These are phyloP conservation scores for Ptychobarbus kaznakovi DNA, from an alignment of 2,797 vertebrate genomes.

Conservation along the genomic window DNA sequence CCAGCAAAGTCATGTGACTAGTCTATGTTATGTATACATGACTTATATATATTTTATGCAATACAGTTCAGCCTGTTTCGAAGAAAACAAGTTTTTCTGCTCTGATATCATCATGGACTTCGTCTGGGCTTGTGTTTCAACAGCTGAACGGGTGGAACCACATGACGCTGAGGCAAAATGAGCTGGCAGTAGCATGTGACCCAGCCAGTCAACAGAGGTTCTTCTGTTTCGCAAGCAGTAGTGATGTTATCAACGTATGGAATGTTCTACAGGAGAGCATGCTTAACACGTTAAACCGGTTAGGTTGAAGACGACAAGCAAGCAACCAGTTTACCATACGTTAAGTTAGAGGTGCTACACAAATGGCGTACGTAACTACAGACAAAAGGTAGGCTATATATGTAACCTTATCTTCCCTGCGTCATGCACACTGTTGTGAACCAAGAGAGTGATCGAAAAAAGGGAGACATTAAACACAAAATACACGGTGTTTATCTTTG, in stretches of 20 bases:
- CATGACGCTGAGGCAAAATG: slow-evolving; percentile 5
- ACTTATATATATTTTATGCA: background rate
- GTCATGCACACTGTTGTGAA: background rate
- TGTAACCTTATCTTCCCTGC: background rate
- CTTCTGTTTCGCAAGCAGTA: slow-evolving; percentile 12
- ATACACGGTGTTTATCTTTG: background rate
- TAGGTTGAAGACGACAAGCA: background rate
- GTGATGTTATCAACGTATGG: slow-evolving; percentile 6
- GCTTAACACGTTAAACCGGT: background rate
- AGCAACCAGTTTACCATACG: background rate
- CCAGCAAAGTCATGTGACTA: background rate
- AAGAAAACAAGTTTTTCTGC: background rate
- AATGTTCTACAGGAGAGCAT: slow-evolving; percentile 5
- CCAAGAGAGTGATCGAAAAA: background rate
- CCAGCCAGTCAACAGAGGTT: background rate
- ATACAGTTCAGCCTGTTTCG: background rate
- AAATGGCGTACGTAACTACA: slow-evolving; percentile 27
- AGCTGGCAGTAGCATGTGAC: slow-evolving; percentile 41
- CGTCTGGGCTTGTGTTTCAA: slow-evolving; percentile 27
- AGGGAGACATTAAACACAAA: too few species aligned
- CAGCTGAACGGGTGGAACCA: slow-evolving; percentile 3
- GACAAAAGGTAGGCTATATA: slow-evolving; percentile 45
- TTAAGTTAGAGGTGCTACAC: background rate
- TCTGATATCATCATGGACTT: background rate
- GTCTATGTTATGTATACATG: background rate